Base-by-base conservation (phyloP, 2,113 vertebrate genomes). In the Pampusana beccarii region DNA sequence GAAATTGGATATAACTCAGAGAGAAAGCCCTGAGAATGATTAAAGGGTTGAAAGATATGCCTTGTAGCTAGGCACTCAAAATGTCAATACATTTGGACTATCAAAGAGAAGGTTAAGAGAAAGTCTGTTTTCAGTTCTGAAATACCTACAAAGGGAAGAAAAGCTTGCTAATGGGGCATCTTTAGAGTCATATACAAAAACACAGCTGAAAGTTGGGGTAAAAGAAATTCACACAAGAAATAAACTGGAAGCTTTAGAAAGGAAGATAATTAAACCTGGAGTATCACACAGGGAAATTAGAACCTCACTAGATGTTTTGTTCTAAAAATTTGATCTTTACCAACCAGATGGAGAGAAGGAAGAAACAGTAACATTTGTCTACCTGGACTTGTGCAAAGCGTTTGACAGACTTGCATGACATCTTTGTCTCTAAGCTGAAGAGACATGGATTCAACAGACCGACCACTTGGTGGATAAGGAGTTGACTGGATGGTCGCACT, bases 21-120 rank as follows among this genome's bases (percentile, higher is more conserved):
- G 70, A 95, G 93, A 92, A 95, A 95, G 60, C 26, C 53, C 26
- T 46, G 61, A 78, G 65, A 89, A 83, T 84, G 72, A 95, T 93
- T 89, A 89, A 91, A 95, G 83, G 23, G 38, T 86, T 86, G 67
- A 81, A 89, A 80, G 40, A n/a, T 20, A 40, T 2, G 5, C 34
- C 77, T 89, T 79, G 72, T 78, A 71, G 65, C 64, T 54, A 89
- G 64, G 8, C 51, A 53, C 44, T 95, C 69, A 86, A 86, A 74
- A 88, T 83, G 51, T 84, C 83, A 70, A 91, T 96, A 79, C 67
- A 48, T 95, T 75, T 95, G 62, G 20, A 26, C 81, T 89, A 95
- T 95, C 69, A 88, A 88, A 88, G 38, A 60, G 42, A 60, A 81
- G 25, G 60, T 88, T 91, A 92, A 84, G 46, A 42, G 26, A 78